These are phyloP conservation scores for Sinodicranocentrus sp. DNA, from an alignment of 2,888 invertebrate species.

Conservation along the genomic window DNA sequence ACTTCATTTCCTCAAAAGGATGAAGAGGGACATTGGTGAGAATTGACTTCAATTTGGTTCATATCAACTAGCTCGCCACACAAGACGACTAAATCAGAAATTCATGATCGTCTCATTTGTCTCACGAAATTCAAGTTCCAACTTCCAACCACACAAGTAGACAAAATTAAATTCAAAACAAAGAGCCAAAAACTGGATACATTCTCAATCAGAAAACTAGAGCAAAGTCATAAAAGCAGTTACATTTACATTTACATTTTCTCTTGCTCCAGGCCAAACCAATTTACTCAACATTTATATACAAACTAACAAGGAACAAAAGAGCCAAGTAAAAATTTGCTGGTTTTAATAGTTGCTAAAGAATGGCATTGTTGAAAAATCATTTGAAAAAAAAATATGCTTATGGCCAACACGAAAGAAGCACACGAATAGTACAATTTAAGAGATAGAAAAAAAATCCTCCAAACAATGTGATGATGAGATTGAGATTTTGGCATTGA, in stretches of 20 bases:
- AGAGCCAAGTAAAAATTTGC: background rate
- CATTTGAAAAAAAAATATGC: background rate
- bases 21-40: too few species aligned
- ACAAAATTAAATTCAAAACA: background rate
- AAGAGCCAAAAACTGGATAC: background rate
- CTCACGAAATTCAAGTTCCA: too few species aligned
- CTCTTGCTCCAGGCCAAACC: conserved; percentile 5
- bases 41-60: too few species aligned
- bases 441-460: background rate
- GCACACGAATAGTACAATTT: background rate
- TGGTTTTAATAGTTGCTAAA: background rate
- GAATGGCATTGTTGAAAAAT: background rate
- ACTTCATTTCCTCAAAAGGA: too few species aligned
- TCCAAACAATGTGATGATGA: background rate
- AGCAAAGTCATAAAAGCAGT: background rate
- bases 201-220: conserved; percentile 15
- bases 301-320: background rate
- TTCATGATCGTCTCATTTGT: too few species aligned
- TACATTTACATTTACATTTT: background rate
- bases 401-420: background rate
- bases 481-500: background rate
- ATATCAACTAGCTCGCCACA: too few species aligned
- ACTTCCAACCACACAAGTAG: background rate
- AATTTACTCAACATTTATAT: background rate
- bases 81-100: too few species aligned